A percentile compares a stretch with the other conserved stretches of the same genome.
phyloP scores from a whole-genome alignment of 2,888 invertebrate species.

The Ditula angustiorana region DNA sequence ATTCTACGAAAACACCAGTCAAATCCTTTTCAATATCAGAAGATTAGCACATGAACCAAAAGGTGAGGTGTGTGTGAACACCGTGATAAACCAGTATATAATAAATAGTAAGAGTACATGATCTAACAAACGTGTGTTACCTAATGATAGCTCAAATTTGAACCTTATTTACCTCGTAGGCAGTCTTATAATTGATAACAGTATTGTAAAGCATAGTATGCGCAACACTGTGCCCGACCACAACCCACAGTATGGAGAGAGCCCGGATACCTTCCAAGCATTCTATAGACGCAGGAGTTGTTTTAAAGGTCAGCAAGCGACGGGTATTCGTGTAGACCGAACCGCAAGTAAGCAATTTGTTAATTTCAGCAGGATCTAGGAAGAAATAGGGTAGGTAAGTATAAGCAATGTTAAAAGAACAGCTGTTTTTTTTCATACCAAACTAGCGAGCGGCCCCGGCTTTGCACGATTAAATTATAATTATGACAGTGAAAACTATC shows the following conservation, averaged over 20 bases:
- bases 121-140: too few species aligned
- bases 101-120: too few species aligned
- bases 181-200: neutral
- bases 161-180: slow-evolving; percentile 19
- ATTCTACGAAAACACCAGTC: too few species aligned
- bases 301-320: slow-evolving; percentile 32
- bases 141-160: too few species aligned
- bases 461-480: too few species aligned
- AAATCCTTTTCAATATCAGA: too few species aligned
- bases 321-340: slow-evolving; percentile 38
- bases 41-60: too few species aligned
- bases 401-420: neutral
- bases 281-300: slow-evolving; percentile 22
- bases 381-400: neutral
- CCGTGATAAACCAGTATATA: too few species aligned
- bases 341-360: slow-evolving; percentile 36
- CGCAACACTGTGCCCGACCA: slow-evolving; percentile 37
- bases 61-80: too few species aligned
- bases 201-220: slow-evolving; percentile 5
- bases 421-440: too few species aligned
- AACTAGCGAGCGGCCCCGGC: too few species aligned
- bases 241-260: slow-evolving; percentile 60
- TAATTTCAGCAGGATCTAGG: slow-evolving; percentile 36
- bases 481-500: too few species aligned
- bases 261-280: slow-evolving; percentile 59